phyloP scores from a whole-genome alignment of 2,888 invertebrate species.

The Lasioglossum zephyrum region DNA sequence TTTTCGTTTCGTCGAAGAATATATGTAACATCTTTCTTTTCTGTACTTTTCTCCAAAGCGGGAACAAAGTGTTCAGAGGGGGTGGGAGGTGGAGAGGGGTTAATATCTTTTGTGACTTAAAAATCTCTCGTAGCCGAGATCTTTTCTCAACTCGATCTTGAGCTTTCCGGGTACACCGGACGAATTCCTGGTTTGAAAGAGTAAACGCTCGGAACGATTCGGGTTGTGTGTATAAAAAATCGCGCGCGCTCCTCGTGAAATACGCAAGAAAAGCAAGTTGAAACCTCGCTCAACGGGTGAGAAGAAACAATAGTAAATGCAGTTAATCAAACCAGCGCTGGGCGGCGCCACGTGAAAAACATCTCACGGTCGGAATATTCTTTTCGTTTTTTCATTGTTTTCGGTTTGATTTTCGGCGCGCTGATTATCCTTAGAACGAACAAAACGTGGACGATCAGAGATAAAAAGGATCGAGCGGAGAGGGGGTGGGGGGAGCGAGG shows the following conservation, averaged over 20 bases:
- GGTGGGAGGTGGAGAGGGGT: background rate
- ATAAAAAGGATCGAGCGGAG: conserved; percentile 60
- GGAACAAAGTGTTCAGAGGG: background rate
- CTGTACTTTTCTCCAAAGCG: background rate
- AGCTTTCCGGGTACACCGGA: background rate
- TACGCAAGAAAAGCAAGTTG: conserved; percentile 39
- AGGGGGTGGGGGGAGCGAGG: conserved; percentile 46
- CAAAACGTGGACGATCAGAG: conserved; percentile 44
- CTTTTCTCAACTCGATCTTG: background rate
- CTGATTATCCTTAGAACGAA: conserved; percentile 50
- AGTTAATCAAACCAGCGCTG: conserved; percentile 59
- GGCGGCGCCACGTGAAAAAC: conserved; percentile 28
- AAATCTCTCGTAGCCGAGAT: background rate
- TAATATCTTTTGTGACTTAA: background rate
- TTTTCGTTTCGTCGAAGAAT: conserved; percentile 30
- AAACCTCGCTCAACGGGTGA: conserved; percentile 47
- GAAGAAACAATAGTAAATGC: conserved; percentile 69
- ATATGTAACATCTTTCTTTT: background rate
- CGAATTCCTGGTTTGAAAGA: background rate
- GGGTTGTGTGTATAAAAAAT: background rate
- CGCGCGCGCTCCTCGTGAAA: background rate
- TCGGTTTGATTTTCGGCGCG: conserved; percentile 22
- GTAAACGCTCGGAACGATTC: conserved; percentile 1
- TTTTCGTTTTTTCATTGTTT: background rate
- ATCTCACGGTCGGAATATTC: conserved; percentile 40